Conservation (phyloP, 2,797 vertebrate genomes). For the Pterois miles region DNA sequence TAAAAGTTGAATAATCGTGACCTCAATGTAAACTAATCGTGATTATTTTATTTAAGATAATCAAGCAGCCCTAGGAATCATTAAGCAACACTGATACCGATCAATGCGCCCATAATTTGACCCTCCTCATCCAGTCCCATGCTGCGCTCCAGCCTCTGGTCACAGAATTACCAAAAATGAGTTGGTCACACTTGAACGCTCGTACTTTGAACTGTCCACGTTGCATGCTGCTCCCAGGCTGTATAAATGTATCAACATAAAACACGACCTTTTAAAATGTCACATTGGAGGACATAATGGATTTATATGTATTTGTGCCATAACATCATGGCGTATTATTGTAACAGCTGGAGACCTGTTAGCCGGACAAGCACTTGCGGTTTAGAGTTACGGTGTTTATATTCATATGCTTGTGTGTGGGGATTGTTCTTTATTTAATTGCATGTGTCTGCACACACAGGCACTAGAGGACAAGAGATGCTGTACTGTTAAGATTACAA, state of each 20-base stretch:
- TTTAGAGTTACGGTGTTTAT: not conserved
- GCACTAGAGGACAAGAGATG: not conserved
- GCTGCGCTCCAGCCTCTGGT: not conserved
- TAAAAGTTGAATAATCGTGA: no score
- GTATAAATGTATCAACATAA: conserved; percentile 52
- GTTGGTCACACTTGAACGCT: conserved; percentile 2
- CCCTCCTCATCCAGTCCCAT: not conserved
- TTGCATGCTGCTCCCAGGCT: conserved; percentile 34
- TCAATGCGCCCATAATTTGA: conserved; percentile 11
- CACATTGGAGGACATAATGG: conserved; percentile 42
- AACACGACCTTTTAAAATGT: conserved; percentile 72
- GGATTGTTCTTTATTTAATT: not conserved
- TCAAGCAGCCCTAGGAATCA: not conserved
- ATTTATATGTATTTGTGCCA: conserved; percentile 42
- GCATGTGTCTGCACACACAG: not conserved
- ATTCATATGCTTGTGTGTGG: not conserved
- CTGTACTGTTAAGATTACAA: not conserved
- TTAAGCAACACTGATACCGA: not conserved
- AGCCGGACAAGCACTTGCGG: not conserved
- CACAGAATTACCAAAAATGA: conserved; percentile 21
- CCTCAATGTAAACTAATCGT: no score
- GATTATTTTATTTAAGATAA: no score
- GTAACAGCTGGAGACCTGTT: not conserved
- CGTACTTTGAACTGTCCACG: conserved; percentile 3
- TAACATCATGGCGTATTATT: conserved; percentile 16